Base-by-base conservation (phyloP, 2,888 invertebrate genomes). In the Thelaira solivaga region DNA sequence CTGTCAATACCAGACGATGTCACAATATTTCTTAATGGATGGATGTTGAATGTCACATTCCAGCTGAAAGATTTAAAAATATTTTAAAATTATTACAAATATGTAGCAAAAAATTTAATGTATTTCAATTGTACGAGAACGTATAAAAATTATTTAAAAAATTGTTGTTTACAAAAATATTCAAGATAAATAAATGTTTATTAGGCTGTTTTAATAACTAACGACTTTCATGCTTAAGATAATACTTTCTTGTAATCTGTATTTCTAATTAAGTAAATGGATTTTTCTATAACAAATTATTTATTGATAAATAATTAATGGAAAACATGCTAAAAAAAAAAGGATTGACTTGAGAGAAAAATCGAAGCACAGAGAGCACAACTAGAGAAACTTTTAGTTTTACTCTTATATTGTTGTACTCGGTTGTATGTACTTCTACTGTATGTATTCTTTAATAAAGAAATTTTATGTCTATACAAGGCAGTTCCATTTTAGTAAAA, bases 1-100 rank as follows among this genome's bases (percentile, higher is more conserved):
- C 68, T 81, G 81, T 81, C 82, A 82, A 82, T 80, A 80, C 69
- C 76, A 78, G 55, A 51, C 62, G 74, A 77, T 82, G 80, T 79
- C 82, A 71, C 81, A 75, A 62, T 43, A 29, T 49, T 18, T 13
- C 1, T 82, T 82, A 82, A 82, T 82, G 82, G 82, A 82, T 80
- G 57, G 82, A 82, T 80, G 57, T 75, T 74, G 31, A 10, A 59
- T 49, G 81, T 67, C 80, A 71, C 68, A 75, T 45, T 36, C 18
- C 31, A 24, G 4, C 7, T 73, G 13, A 49, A 69, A 53, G 29
- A 41, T 39, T 36, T 24, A 43, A 59, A 51, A 29, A 36, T 8
- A 61, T 11, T 8, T 31, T 2, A n/a, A n/a, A n/a, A n/a, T n/a
- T n/a, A n/a, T n/a, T n/a, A n/a, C n/a, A n/a, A n/a, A n/a, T n/a